Conservation (phyloP, 2,888 invertebrate species). For the Ceraclea dissimilis region DNA sequence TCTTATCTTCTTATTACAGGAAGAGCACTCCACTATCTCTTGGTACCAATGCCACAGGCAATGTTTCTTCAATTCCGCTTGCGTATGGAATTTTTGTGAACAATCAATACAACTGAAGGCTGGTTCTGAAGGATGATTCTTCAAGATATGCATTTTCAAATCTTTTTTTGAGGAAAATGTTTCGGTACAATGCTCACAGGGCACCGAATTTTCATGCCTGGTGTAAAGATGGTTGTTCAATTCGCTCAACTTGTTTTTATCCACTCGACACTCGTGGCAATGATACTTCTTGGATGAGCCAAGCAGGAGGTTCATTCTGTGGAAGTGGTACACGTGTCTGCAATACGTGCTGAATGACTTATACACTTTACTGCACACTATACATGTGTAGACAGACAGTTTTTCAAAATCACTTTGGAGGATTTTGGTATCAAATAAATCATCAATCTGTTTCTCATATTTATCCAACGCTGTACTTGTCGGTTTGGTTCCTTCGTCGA, state of each 20-base stretch:
- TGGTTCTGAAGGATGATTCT: conserved; percentile 10
- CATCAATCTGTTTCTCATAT: conserved; percentile 9
- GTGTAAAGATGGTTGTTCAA: conserved; percentile 15
- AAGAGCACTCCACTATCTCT: conserved; percentile 11
- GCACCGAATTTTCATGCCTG: conserved; percentile 7
- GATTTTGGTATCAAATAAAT: conserved; percentile 10
- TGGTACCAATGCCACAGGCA: conserved; percentile 16
- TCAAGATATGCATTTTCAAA: conserved; percentile 8
- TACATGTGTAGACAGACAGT: conserved; percentile 4
- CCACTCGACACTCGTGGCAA: conserved; percentile 13
- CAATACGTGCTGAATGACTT: conserved; percentile 10
- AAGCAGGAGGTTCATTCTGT: conserved; percentile 8
- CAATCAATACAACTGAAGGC: conserved; percentile 14
- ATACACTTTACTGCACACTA: conserved; percentile 11
- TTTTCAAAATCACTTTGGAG: background rate
- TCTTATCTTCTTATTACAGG: conserved; percentile 16
- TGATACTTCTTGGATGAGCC: conserved; percentile 3
- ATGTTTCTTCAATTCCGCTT: conserved; percentile 10
- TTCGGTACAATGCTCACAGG: conserved; percentile 11
- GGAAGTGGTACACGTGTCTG: conserved; percentile 10
- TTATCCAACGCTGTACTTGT: conserved; percentile 6
- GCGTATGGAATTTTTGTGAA: conserved; percentile 5
- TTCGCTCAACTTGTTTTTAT: conserved; percentile 7
- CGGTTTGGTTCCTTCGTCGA: conserved; percentile 1
- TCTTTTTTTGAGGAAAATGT: conserved; percentile 7